Conservation (phyloP, 1,140 invertebrate species). For the Tribolium castaneum region DNA sequence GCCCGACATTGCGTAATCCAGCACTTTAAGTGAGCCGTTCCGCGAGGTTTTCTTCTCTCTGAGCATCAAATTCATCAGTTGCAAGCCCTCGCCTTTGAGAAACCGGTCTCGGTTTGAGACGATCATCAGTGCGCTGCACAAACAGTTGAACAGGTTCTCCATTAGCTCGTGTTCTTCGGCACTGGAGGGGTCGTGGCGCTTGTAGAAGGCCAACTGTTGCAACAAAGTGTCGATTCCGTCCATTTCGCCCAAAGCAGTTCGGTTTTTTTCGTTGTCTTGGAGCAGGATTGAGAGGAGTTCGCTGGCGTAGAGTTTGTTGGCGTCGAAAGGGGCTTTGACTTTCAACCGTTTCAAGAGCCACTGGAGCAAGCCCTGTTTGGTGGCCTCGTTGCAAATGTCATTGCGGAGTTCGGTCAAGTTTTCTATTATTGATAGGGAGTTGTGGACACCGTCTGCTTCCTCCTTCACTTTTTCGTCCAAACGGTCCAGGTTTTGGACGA, state of each 20-base stretch:
- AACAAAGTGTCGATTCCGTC: conserved; percentile 97
- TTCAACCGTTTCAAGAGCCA: conserved; percentile 94
- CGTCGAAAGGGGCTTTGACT: conserved; percentile 88
- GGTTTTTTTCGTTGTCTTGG: conserved; percentile 88
- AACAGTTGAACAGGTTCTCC: conserved; percentile 97
- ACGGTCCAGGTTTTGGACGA: conserved; percentile 93
- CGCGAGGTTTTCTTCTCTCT: conserved; percentile 97
- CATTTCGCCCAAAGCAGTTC: conserved; percentile 85
- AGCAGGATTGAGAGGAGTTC: conserved; percentile 97
- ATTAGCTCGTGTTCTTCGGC: conserved; percentile 97
- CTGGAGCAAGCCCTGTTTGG: conserved; percentile 88
- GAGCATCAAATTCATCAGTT: conserved; percentile 97
- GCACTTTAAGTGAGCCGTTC: conserved; percentile 95
- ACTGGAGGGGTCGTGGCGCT: conserved; percentile 90
- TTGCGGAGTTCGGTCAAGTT: conserved; percentile 92
- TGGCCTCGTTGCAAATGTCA: conserved; percentile 85
- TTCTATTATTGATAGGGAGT: conserved; percentile 86
- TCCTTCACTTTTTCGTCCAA: conserved; percentile 95
- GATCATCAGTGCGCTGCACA: conserved; percentile 94
- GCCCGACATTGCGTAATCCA: conserved; percentile 96
- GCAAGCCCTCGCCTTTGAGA: conserved; percentile 93
- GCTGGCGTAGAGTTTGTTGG: conserved; percentile 95
- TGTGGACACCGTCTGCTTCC: conserved; percentile 96
- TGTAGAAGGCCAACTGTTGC: conserved; percentile 95
- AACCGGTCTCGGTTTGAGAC: conserved; percentile 91